Evolutionary conservation across 1,140 invertebrate genomes (phyloP), one percentile per base, ranked within the genome.

Genomic region (Microplitis mediator): DNA sequence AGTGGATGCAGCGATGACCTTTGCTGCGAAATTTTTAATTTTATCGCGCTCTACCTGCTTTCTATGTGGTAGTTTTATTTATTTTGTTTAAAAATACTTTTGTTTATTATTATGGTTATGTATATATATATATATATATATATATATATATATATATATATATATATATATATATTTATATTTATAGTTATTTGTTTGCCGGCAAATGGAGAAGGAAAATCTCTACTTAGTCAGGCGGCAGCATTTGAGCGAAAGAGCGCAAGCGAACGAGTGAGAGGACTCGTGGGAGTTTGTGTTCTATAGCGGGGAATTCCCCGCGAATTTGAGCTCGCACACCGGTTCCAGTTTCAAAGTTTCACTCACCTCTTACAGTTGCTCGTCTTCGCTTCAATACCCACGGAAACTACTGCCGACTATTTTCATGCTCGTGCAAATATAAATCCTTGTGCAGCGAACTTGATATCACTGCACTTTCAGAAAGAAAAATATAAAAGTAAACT

Each of bases 251-350:
- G 32, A 62, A 62, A n/a, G 60, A 32, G 60, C 36, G 32, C 23
- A n/a, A 45, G 13, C 36, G 62, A 50, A 36, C 16, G 4, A 9
- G 39, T 9, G 39, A 45, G 39, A 16, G 16, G 36, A 13, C 23
- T 50, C 35, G 62, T 50, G 9, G 14, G n/a, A 64, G 62, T 64
- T 64, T 64, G 62, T 64, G 62, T 64, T 45, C n/a, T 35, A 63
- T 32, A 16, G 61, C 14, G 39, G 39, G 39, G 11, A 63, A 63
- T 63, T 63, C 61, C 23, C 11, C 23, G 62, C 9, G 62, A 64
- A 64, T 64, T 64, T 64, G 45, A 64, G 62, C 62, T 64, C 23
- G 62, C 62, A 50, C 62, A 64, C 62, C 35, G 34, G 36, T 64
- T 64, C 34, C 62, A 64, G 62, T 64, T 64, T 35, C 62, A 50